These are phyloP conservation scores for Botia almorhae DNA, from an alignment of 2,797 vertebrate genomes.

Conservation along the genomic window DNA sequence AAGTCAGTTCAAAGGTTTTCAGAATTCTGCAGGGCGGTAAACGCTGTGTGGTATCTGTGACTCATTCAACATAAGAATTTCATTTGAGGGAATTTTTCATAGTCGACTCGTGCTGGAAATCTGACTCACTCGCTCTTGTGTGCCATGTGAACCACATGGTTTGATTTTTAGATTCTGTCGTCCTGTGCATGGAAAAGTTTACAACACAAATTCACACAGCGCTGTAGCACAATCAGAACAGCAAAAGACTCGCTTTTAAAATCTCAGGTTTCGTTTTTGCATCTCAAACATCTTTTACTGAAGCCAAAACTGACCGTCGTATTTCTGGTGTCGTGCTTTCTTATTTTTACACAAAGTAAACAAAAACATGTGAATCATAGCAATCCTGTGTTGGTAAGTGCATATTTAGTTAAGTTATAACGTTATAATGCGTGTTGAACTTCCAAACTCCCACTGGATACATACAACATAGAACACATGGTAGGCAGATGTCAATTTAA, in stretches of 20 bases:
- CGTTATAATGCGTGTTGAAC: background rate
- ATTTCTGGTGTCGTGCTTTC: background rate
- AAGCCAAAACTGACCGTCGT: background rate
- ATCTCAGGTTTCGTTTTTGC: background rate
- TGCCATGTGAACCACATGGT: constrained; percentile 33
- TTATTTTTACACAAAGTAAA: background rate
- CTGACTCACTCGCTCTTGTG: constrained; percentile 51
- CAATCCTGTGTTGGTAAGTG: constrained; percentile 8
- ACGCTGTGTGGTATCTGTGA: constrained; percentile 37
- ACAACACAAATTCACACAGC: background rate
- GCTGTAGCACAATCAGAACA: background rate
- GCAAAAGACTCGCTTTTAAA: background rate
- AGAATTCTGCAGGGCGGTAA: background rate
- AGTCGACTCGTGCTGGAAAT: constrained; percentile 49
- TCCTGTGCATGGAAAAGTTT: constrained; percentile 40
- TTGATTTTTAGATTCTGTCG: constrained; percentile 38
- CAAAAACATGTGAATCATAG: constrained; percentile 16
- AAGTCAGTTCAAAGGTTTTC: constrained; percentile 21
- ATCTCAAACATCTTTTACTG: background rate
- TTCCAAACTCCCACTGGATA: background rate
- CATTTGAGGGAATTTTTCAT: constrained; percentile 47
- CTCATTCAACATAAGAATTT: constrained; percentile 45
- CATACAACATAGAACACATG: background rate
- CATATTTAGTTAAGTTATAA: background rate
- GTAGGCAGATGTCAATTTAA: constrained; percentile 12